Evolutionary conservation across 2,888 invertebrate genomes (phyloP), one percentile per base, ranked within the genome.

Genomic region (Tuta absoluta): DNA sequence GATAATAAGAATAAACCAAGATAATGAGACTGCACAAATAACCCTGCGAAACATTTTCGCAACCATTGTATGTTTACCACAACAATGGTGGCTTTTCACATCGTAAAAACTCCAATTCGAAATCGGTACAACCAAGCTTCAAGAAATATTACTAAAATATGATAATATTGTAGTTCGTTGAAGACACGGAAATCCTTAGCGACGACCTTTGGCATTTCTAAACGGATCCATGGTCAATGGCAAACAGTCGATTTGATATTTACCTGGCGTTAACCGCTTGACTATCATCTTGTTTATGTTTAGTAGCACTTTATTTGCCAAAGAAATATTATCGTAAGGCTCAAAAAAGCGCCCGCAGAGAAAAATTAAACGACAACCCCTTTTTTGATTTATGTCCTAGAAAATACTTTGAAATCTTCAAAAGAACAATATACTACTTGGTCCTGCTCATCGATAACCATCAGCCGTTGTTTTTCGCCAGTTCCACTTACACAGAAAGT

Each of bases 401-500:
- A 45, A n/a, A 49, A 19, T 49, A 53, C 23, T 53, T 24, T 5
- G 24, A 24, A 53, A 12, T 53, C 51, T 14, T 53, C 12, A 53
- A 53, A 53, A 12, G 19, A 23, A 23, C 51, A n/a, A 45, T 45
- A 17, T 17, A 45, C 60, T 61, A 53, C 33, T 10, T 56, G 33
- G 56, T 56, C 56, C 23, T 60, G 23, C 63, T 66, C 66, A 69
- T 70, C 70, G 67, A 66, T 67, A 67, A 62, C 64, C 66, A 28
- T 51, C 49, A 28, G 23, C 24, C 63, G 71, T 76, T 73, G 65
- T 68, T 81, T 80, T 85, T 85, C 74, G 80, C 79, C 77, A 76
- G 74, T 80, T 78, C 77, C 77, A 75, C 78, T 76, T 75, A 78
- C 73, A 78, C 88, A 88, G 89, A 89, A 89, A 86, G 87, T 79